Conservation (phyloP, 1,140 invertebrate genomes). For the Andricus grossulariae region DNA sequence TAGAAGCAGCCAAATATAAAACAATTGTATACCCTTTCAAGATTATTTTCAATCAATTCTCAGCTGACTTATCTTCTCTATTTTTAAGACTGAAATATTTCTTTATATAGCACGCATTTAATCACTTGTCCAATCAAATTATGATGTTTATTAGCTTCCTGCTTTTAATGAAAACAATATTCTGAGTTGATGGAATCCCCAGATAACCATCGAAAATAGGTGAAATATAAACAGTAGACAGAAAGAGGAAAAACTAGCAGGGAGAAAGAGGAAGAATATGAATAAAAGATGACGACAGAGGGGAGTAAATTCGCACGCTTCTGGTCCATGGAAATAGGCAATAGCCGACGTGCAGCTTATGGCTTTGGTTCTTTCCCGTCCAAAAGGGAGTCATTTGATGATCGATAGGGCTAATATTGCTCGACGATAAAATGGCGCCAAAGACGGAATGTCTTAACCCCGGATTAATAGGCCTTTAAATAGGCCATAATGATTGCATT, state of each 20-base stretch:
- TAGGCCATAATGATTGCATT: slow-evolving; percentile 73
- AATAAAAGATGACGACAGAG: slow-evolving; percentile 67
- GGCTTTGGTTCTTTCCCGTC: slow-evolving; percentile 45
- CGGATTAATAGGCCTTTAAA: slow-evolving; percentile 74
- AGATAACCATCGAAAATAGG: slow-evolving; percentile 18
- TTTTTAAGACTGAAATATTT: too few species aligned
- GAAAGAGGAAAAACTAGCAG: slow-evolving; percentile 48
- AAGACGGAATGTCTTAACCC: slow-evolving; percentile 70
- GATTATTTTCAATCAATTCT: too few species aligned
- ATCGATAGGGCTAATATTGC: slow-evolving; percentile 75
- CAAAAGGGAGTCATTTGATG: slow-evolving; percentile 59
- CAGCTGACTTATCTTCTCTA: too few species aligned
- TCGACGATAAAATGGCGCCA: slow-evolving; percentile 68
- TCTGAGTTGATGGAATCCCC: not conserved
- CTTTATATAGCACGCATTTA: too few species aligned
- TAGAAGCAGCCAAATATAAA: too few species aligned
- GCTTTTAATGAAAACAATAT: slow-evolving; percentile 21
- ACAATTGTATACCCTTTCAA: too few species aligned
- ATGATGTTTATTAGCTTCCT: not conserved
- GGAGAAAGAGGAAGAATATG: slow-evolving; percentile 47
- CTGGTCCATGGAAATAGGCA: slow-evolving; percentile 53
- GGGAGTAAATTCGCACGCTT: slow-evolving; percentile 50
- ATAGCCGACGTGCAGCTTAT: slow-evolving; percentile 53
- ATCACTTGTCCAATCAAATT: not conserved
- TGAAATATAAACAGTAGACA: slow-evolving; percentile 37